Evolutionary conservation across 2,888 invertebrate species (phyloP), one percentile per base, ranked within the genome.

Genomic region (Lysandra coridon): DNA sequence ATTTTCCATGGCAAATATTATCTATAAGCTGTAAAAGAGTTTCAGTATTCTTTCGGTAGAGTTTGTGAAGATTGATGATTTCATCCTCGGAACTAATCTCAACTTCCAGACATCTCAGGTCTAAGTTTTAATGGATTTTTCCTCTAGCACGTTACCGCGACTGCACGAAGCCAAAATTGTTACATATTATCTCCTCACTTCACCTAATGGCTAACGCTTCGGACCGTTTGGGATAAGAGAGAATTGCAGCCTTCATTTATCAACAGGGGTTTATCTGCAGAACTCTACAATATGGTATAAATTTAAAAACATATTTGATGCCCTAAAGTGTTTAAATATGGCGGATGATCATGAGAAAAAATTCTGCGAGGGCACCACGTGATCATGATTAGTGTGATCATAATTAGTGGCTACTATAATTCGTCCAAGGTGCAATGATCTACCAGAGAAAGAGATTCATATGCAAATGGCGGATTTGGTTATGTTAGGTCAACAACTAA

Each of bases 81-180:
- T 88, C 87, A 87, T 87, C 86, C 86, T 83, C 83, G 82, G 86
- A 92, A 89, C 89, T 89, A 89, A 91, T 89, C 86, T 85, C 83
- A 91, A 92, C 87, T 90, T 87, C 81, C 84, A 84, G 85, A 84
- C 83, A 85, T 86, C 86, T 85, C 84, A 84, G 89, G 89, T 87
- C 88, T 87, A 91, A 91, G 87, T 91, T 91, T 89, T 89, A 91
- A 91, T 90, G 89, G 89, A 87, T 88, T 88, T 88, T 88, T 87
- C 87, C 83, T 85, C 84, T 85, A 85, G 88, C 87, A 89, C 88
- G 87, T 85, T 85, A 87, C 87, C 83, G 82, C 84, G 83, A 83
- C 82, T 80, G 83, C 80, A 80, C 80, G 83, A 85, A 73, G 40
- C 49, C 75, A 23, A 73, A 44, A 60, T 77, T 73, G 30, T 77